Evolutionary conservation across 2,113 vertebrate genomes (phyloP).

Genomic region (Carettochelys insculpta): DNA sequence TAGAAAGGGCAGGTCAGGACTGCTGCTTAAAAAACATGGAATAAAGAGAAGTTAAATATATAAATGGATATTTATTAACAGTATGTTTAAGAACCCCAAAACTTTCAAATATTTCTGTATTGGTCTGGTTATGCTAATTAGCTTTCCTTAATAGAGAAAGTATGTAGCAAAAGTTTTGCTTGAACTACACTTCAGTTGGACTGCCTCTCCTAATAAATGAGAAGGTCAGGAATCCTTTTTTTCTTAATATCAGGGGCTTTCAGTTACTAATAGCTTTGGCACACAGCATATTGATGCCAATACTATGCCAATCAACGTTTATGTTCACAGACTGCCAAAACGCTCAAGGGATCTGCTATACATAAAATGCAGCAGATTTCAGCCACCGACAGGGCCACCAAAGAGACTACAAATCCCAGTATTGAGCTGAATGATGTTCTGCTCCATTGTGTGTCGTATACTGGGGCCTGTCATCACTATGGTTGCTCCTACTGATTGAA

Average conservation of each 20-base stretch:
- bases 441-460: not conserved
- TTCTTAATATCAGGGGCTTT: not conserved
- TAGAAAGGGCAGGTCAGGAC: not conserved
- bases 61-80: not conserved
- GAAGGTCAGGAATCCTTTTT: not conserved
- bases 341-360: not conserved
- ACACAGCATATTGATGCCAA: not conserved
- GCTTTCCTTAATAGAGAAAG: not conserved
- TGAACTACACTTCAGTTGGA: not conserved
- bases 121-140: not conserved
- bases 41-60: not conserved
- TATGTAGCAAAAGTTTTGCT: not conserved
- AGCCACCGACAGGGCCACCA: not conserved
- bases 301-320: not conserved
- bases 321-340: not conserved
- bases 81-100: not conserved
- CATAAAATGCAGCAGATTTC: not conserved
- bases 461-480: not conserved
- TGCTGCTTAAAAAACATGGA: not conserved
- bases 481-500: not conserved
- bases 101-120: not conserved
- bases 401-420: not conserved
- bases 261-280: not conserved
- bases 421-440: not conserved
- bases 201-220: not conserved